These are phyloP conservation scores for Pseudomugil gertrudae DNA, from an alignment of 2,797 vertebrate species.

Conservation along the genomic window DNA sequence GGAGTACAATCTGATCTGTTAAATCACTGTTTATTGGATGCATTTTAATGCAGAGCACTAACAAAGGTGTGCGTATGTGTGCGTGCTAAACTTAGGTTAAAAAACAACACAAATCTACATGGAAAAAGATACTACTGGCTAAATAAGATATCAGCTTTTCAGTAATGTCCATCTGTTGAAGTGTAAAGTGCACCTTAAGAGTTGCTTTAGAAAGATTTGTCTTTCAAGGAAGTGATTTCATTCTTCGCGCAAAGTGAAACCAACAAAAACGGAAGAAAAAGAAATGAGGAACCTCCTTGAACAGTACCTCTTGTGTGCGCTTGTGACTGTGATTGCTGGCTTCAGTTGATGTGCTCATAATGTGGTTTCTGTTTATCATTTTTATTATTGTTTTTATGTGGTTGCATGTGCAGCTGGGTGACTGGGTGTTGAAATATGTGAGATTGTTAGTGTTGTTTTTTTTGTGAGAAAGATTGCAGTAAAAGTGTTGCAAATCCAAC, in stretches of 20 bases:
- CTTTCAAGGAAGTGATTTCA: conserved; percentile 34
- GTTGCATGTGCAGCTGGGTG: conserved; percentile 51
- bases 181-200: conserved; percentile 72
- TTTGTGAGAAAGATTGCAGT: conserved; percentile 64
- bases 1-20: conserved; percentile 42
- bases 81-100: conserved; percentile 6
- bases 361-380: conserved; percentile 19
- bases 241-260: conserved; percentile 41
- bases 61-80: conserved; percentile 25
- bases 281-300: conserved; percentile 69
- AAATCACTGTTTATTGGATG: conserved; percentile 44
- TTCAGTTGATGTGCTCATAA: conserved; percentile 63
- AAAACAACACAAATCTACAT: conserved; percentile 31
- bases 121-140: conserved; percentile 51
- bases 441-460: conserved; percentile 27
- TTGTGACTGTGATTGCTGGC: conserved; percentile 71
- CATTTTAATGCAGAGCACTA: conserved; percentile 43
- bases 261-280: conserved; percentile 26
- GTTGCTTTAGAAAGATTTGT: conserved; percentile 13
- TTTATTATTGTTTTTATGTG: conserved; percentile 2
- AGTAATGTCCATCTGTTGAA: conserved; percentile 42
- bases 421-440: conserved; percentile 46
- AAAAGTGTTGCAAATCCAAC: conserved; percentile 69
- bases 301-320: conserved; percentile 73
- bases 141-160: conserved; percentile 45